Evolutionary conservation across 2,797 vertebrate species (phyloP).

Genomic region (Oryzias dopingdopingensis): DNA sequence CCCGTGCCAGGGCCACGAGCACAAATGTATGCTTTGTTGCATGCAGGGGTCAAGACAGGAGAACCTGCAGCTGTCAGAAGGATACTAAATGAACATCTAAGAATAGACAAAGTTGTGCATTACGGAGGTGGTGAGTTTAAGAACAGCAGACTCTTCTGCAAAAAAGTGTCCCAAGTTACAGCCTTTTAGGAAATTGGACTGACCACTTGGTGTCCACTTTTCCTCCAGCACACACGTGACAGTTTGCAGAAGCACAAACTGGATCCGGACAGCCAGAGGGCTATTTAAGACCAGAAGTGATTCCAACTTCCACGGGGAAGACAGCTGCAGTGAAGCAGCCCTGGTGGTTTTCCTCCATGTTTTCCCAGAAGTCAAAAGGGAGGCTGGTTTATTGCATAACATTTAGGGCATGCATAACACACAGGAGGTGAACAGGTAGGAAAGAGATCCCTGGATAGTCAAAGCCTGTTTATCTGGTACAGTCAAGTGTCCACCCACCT

Average conservation of each 20-base stretch:
- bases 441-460: conserved; percentile 30
- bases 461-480: conserved; percentile 41
- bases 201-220: conserved; percentile 26
- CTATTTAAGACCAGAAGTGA: conserved; percentile 6
- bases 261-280: conserved; percentile 11
- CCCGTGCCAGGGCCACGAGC: no score
- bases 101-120: conserved; percentile 56
- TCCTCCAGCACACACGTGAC: conserved; percentile 5
- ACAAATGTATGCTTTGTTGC: conserved; percentile 28
- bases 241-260: conserved; percentile 16
- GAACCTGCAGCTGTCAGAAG: conserved; percentile 50
- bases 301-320: conserved; percentile 1
- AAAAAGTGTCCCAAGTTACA: conserved; percentile 34
- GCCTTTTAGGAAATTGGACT: conserved; percentile 32
- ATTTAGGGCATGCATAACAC: conserved; percentile 22
- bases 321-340: conserved; percentile 48
- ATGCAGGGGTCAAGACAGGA: conserved; percentile 30
- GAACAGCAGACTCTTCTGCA: conserved; percentile 28
- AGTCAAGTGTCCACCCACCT: conserved; percentile 32
- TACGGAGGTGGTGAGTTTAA: conserved; percentile 39
- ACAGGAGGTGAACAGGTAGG: conserved; percentile 41
- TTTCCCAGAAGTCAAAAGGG: conserved; percentile 66
- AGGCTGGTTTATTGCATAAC: conserved; percentile 68
- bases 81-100: conserved; percentile 62
- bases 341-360: conserved; percentile 30